phyloP scores from a whole-genome alignment of 2,113 vertebrate genomes.

The Thymallus thymallus region DNA sequence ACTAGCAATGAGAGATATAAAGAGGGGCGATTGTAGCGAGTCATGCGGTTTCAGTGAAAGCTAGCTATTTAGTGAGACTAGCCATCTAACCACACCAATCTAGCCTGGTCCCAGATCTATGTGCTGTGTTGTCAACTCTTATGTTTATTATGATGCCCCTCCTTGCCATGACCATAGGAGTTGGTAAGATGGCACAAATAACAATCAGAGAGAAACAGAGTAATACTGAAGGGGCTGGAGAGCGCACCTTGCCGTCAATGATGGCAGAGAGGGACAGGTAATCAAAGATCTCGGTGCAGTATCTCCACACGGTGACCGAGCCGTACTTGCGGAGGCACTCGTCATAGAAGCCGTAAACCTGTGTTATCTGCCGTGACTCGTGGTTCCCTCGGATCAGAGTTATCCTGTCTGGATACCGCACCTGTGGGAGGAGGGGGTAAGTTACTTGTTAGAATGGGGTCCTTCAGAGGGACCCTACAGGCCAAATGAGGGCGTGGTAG shows the following conservation, averaged over 20 bases:
- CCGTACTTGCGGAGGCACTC: conserved; percentile 94
- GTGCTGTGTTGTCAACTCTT: too few relatives aligned
- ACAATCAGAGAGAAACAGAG: neutral
- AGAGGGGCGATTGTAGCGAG: too few relatives aligned
- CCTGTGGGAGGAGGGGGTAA: conserved; percentile 64
- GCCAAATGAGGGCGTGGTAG: too few relatives aligned
- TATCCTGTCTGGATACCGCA: conserved; percentile 93
- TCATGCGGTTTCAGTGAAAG: too few relatives aligned
- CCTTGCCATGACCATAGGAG: too few relatives aligned
- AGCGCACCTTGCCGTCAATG: conserved; percentile 89
- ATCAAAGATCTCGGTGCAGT: conserved; percentile 97
- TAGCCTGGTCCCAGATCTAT: too few relatives aligned
- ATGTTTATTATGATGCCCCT: too few relatives aligned
- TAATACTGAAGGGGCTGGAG: neutral
- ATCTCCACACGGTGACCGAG: conserved; percentile 93
- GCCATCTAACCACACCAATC: too few relatives aligned
- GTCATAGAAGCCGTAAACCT: conserved; percentile 94
- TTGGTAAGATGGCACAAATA: neutral
- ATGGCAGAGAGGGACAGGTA: conserved; percentile 95
- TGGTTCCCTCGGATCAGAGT: conserved; percentile 94
- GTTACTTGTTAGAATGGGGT: neutral
- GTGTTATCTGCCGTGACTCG: conserved; percentile 92
- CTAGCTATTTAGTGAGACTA: too few relatives aligned
- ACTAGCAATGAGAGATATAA: too few relatives aligned
- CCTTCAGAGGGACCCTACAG: neutral